Base-by-base conservation (phyloP, 2,797 vertebrate genomes). In the Siniperca scherzeri region DNA sequence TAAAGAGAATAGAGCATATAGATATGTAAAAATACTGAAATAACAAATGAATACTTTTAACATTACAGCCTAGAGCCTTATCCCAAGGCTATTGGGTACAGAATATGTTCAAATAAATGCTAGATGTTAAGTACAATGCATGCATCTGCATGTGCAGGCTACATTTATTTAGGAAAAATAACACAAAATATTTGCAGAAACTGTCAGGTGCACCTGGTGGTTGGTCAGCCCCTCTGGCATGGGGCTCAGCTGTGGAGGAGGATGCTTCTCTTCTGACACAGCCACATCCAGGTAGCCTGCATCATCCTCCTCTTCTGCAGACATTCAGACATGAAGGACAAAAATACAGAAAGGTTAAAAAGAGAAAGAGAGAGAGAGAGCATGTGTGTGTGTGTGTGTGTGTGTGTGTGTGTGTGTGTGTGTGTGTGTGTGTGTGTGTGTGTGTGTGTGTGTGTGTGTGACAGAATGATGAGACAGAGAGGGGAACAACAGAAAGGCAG, bases 151-250 rank as follows among this genome's bases (percentile, higher is more conserved):
- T 52, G 53, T 25, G 33, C 7, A 6, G 11, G 40, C 38, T 62
- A 14, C 30, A 17, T 38, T 68, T 62, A 30, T 66, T 22, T n/a
- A 62, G 3, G 13, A 62, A 13, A 30, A 25, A 55, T 2, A 42
- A 60, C 3, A 72, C 27, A 22, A 30, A 59, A 62, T 14, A 46
- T 46, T 17, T 14, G 40, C 4, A 61, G 33, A 66, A 42, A 46
- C 42, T 22, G 55, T 77, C 36, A 46, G 73, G 22, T 57, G 87
- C 74, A 98, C 98, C 97, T 99, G 98, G 88, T 98, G 97, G 16
- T 94, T 97, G 89, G 93, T 98, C 80, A 99, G 96, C 59, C 98
- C 98, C 3, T 97, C 96, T 0, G 98, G 97, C 98, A 98, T 99
- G 44, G 98, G 97, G 60, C 97, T 96, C 79, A 99, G 95, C 85